phyloP scores from a whole-genome alignment of 2,113 vertebrate species.

The Spilogale gracilis region DNA sequence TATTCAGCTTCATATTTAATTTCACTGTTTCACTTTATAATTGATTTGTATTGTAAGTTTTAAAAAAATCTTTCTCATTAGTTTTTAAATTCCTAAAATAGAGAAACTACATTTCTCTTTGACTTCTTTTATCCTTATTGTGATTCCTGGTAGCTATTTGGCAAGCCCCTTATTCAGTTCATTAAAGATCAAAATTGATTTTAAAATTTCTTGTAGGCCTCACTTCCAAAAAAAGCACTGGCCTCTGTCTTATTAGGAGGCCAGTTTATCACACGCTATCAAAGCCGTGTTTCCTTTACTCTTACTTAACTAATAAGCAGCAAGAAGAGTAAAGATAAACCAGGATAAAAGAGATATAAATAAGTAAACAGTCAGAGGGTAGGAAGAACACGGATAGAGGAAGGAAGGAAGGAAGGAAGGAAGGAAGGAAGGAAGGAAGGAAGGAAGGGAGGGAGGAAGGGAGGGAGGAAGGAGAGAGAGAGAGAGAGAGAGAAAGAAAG shows the following conservation, averaged over 20 bases:
- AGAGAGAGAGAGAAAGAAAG: too few relatives aligned
- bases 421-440: too few relatives aligned
- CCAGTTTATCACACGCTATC: background rate
- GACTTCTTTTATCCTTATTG: background rate
- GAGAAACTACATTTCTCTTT: background rate
- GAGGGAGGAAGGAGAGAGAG: too few relatives aligned
- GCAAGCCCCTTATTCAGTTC: background rate
- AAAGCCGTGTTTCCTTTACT: background rate
- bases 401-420: too few relatives aligned
- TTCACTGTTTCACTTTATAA: background rate
- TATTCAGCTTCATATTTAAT: background rate
- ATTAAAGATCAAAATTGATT: conserved; percentile 14
- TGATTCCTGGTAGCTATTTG: background rate
- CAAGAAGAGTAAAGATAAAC: background rate
- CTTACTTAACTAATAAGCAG: background rate
- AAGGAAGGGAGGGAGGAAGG: too few relatives aligned
- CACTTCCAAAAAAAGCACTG: background rate
- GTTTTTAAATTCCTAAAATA: background rate
- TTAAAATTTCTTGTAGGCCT: conserved; percentile 25
- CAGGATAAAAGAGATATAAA: background rate
- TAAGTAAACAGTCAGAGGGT: background rate
- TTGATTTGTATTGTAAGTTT: background rate
- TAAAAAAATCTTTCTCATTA: background rate
- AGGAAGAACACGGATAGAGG: background rate
- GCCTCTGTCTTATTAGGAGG: background rate